phyloP scores from a whole-genome alignment of 2,797 vertebrate genomes.

The Poeciliopsis presidionis region DNA sequence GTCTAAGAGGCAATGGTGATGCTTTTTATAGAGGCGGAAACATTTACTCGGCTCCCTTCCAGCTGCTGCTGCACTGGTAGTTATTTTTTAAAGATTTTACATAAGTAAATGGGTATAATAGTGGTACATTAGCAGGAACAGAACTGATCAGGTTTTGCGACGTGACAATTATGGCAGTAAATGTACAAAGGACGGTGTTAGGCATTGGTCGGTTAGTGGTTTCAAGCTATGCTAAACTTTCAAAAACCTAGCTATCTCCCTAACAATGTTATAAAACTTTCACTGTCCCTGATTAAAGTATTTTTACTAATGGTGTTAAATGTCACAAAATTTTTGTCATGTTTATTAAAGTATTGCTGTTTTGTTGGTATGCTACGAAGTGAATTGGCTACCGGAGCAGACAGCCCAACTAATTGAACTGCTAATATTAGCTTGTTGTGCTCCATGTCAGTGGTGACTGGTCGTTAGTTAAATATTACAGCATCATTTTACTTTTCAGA shows the following conservation, averaged over 20 bases:
- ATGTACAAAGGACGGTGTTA: background rate
- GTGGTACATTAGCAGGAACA: background rate
- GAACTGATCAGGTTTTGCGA: background rate
- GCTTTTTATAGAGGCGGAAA: conserved; percentile 19
- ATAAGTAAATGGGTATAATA: background rate
- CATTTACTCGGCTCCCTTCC: background rate
- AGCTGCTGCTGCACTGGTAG: background rate
- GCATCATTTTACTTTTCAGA: background rate
- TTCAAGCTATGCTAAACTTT: background rate
- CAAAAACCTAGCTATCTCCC: background rate
- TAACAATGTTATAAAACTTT: background rate
- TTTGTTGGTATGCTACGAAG: background rate
- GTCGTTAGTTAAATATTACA: background rate
- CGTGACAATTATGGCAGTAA: background rate
- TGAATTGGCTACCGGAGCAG: background rate
- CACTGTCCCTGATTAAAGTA: background rate
- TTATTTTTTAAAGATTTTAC: background rate
- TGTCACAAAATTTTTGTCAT: background rate
- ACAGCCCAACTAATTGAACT: background rate
- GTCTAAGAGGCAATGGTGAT: conserved; percentile 27
- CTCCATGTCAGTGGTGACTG: background rate
- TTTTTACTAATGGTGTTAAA: background rate
- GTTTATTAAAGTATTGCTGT: background rate
- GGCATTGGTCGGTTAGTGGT: background rate
- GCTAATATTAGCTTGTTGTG: background rate